Conservation (phyloP, 2,888 invertebrate species). For the Patella caerulea region DNA sequence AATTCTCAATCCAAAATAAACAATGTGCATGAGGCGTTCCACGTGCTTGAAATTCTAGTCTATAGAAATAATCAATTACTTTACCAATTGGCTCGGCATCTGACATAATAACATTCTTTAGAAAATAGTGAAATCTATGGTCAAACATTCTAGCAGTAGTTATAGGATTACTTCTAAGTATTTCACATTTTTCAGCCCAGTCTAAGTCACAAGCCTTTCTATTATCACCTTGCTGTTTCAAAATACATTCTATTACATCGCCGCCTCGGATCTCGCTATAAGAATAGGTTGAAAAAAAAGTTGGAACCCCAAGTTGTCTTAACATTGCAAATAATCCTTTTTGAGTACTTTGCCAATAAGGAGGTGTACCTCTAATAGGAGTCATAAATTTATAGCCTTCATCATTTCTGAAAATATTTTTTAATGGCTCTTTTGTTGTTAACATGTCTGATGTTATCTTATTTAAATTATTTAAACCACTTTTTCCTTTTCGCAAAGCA, state of each 20-base stretch:
- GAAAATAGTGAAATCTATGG: conserved; percentile 20
- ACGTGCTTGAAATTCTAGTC: conserved; percentile 42
- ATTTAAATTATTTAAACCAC: conserved; percentile 7
- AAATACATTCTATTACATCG: conserved; percentile 18
- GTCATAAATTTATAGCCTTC: conserved; percentile 21
- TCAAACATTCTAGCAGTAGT: conserved; percentile 27
- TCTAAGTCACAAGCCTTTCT: conserved; percentile 16
- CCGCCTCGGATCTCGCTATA: conserved; percentile 21
- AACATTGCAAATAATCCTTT: conserved; percentile 27
- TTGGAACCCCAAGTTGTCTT: conserved; percentile 25
- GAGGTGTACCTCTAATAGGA: conserved; percentile 22
- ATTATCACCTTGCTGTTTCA: conserved; percentile 18
- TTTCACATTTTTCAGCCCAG: conserved; percentile 25
- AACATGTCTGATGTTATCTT: conserved; percentile 20
- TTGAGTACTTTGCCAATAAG: conserved; percentile 23
- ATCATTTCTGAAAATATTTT: conserved; percentile 12
- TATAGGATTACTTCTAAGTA: conserved; percentile 27
- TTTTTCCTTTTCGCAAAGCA: conserved; percentile 26
- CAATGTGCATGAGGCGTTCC: conserved; percentile 42
- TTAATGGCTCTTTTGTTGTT: conserved; percentile 17
- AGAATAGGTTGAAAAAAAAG: conserved; percentile 21
- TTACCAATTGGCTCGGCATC: conserved; percentile 31
- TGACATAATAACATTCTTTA: conserved; percentile 21
- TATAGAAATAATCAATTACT: conserved; percentile 40
- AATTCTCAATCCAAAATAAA: conserved; percentile 36